phyloP scores from a whole-genome alignment of 2,113 vertebrate species.

The Toxotes chatareus region DNA sequence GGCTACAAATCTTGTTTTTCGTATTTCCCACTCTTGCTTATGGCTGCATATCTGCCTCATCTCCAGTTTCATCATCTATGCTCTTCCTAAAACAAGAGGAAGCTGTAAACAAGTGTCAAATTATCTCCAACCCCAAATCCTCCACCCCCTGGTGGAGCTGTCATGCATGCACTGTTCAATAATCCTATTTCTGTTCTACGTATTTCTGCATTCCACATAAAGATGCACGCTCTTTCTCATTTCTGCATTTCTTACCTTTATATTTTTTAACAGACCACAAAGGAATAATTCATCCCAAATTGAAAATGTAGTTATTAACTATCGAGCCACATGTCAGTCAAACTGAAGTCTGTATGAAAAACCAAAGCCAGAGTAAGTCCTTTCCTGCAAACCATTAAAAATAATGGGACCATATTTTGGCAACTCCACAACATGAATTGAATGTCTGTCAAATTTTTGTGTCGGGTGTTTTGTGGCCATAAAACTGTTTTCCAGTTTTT shows the following conservation, averaged over 20 bases:
- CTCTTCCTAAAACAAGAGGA: slow-evolving; percentile 19
- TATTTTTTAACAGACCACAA: not conserved
- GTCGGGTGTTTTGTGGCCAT: not conserved
- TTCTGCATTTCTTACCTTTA: not conserved
- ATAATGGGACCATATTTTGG: slow-evolving; percentile 6
- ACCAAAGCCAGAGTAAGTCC: not conserved
- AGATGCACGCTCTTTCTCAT: not conserved
- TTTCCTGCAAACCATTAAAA: slow-evolving; percentile 12
- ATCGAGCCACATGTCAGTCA: slow-evolving; percentile 41
- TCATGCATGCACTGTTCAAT: not conserved
- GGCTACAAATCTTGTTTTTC: not conserved
- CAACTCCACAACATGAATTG: not conserved
- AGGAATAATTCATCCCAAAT: not conserved
- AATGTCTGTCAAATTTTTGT: not conserved
- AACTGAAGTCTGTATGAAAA: not conserved
- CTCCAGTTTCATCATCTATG: slow-evolving; percentile 35
- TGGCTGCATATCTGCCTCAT: not conserved
- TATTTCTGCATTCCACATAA: slow-evolving; percentile 4
- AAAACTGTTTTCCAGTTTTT: not conserved
- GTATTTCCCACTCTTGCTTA: not conserved
- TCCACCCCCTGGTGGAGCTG: slow-evolving; percentile 11
- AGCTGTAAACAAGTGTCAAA: slow-evolving; percentile 65
- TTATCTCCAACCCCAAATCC: slow-evolving; percentile 26
- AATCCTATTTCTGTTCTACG: not conserved
- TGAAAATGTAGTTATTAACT: slow-evolving; percentile 45